These are phyloP conservation scores for Chrysolina americana DNA, from an alignment of 2,888 invertebrate genomes.

Conservation along the genomic window DNA sequence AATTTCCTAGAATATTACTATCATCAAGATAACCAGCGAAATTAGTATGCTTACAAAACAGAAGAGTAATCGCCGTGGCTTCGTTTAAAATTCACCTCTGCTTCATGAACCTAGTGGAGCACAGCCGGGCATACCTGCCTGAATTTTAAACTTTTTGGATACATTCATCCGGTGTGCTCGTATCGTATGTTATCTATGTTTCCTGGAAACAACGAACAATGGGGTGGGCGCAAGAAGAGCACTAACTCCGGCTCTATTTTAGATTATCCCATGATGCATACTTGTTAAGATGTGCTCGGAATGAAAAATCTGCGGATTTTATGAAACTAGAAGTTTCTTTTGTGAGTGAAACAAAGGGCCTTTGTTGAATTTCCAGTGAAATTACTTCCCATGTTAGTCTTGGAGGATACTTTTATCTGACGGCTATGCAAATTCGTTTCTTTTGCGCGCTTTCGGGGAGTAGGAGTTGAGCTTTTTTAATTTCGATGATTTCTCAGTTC, in stretches of 20 bases:
- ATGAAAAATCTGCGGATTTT: slow-evolving; percentile 54
- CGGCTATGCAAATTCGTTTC: slow-evolving; percentile 30
- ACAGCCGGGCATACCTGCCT: slow-evolving; percentile 52
- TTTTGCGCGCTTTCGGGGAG: slow-evolving; percentile 4
- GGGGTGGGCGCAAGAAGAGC: background rate
- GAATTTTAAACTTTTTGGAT: slow-evolving; percentile 50
- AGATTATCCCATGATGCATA: slow-evolving; percentile 56
- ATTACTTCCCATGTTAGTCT: slow-evolving; percentile 40
- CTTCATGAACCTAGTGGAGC: slow-evolving; percentile 48
- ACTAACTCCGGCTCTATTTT: slow-evolving; percentile 50
- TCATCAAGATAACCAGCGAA: slow-evolving; percentile 51
- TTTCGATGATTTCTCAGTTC: slow-evolving; percentile 17
- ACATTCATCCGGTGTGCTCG: slow-evolving; percentile 24
- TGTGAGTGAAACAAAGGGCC: slow-evolving; percentile 45
- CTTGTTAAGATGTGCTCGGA: slow-evolving; percentile 48
- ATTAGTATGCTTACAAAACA: slow-evolving; percentile 58
- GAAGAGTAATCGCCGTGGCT: slow-evolving; percentile 56
- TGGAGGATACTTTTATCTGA: slow-evolving; percentile 40
- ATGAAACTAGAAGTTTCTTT: slow-evolving; percentile 53
- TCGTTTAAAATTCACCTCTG: slow-evolving; percentile 58
- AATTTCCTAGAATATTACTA: slow-evolving; percentile 51
- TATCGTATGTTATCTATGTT: slow-evolving; percentile 40
- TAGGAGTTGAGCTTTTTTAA: slow-evolving; percentile 5
- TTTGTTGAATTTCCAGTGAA: slow-evolving; percentile 37
- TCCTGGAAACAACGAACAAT: slow-evolving; percentile 35